Conservation (phyloP, 1,140 invertebrate genomes). For the Melitaea cinxia region DNA sequence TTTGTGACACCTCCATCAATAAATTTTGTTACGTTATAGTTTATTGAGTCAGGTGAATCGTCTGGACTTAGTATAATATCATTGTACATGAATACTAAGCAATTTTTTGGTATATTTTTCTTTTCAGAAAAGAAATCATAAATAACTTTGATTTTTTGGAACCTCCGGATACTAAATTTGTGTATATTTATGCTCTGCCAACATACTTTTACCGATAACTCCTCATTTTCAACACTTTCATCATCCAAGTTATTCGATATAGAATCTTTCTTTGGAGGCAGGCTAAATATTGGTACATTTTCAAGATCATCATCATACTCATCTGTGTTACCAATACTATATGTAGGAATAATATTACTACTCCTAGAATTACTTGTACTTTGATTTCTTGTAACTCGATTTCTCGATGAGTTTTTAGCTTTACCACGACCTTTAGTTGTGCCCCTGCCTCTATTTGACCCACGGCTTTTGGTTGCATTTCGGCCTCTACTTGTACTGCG, state of each 20-base stretch:
- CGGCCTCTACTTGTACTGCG: neutral
- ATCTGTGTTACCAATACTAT: slow-evolving; percentile 60
- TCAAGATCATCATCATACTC: slow-evolving; percentile 59
- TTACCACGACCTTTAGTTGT: too few relatives aligned
- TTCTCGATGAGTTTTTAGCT: too few relatives aligned
- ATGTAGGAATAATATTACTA: slow-evolving; percentile 15
- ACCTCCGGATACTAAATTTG: slow-evolving; percentile 59
- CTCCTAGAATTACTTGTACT: too few relatives aligned
- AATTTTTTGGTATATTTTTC: slow-evolving; percentile 50
- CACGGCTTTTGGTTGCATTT: slow-evolving; percentile 22
- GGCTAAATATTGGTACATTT: slow-evolving; percentile 49
- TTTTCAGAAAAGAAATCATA: slow-evolving; percentile 57
- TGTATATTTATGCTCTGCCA: slow-evolving; percentile 59
- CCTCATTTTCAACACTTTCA: slow-evolving; percentile 58
- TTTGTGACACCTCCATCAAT: slow-evolving; percentile 65
- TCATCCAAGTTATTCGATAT: slow-evolving; percentile 39
- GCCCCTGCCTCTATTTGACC: too few relatives aligned
- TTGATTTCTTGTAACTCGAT: too few relatives aligned
- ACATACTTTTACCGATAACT: slow-evolving; percentile 64
- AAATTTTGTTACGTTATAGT: slow-evolving; percentile 65
- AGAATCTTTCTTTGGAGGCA: slow-evolving; percentile 11
- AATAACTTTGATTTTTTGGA: slow-evolving; percentile 63
- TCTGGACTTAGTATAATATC: slow-evolving; percentile 54
- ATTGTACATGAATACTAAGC: slow-evolving; percentile 61
- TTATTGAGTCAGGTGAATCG: slow-evolving; percentile 62